A percentile compares a stretch with the other conserved stretches of the same genome.
Conservation (phyloP, 2,888 invertebrate species). For the Macaria notata region DNA sequence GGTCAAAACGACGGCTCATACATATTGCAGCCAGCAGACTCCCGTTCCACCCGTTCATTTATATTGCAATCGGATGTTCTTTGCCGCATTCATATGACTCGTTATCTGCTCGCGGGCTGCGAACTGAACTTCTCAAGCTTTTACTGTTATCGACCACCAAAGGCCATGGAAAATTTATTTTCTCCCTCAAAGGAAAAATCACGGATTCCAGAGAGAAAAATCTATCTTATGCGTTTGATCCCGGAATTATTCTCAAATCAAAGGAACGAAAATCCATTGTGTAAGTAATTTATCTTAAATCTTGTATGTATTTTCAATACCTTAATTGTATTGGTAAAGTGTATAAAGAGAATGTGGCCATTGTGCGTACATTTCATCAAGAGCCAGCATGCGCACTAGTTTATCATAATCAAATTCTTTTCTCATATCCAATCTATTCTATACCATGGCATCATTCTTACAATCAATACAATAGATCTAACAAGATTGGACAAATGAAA, state of each 20-base stretch:
- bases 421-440: slow-evolving; percentile 23
- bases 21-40: slow-evolving; percentile 56
- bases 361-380: background rate
- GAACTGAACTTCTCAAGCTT: slow-evolving; percentile 2
- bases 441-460: slow-evolving; percentile 24
- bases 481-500: slow-evolving; percentile 53
- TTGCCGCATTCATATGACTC: slow-evolving; percentile 45
- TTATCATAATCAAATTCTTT: slow-evolving; percentile 26
- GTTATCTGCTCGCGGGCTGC: slow-evolving; percentile 30
- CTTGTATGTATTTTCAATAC: background rate
- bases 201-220: slow-evolving; percentile 3
- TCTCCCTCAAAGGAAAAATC: slow-evolving; percentile 7
- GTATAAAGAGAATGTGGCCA: background rate
- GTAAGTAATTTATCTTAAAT: background rate
- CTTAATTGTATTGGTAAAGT: background rate
- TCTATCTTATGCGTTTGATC: slow-evolving; percentile 8
- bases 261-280: slow-evolving; percentile 8
- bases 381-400: slow-evolving; percentile 4
- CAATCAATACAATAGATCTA: slow-evolving; percentile 41
- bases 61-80: slow-evolving; percentile 58
- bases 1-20: slow-evolving; percentile 62
- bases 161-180: slow-evolving; percentile 7
- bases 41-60: slow-evolving; percentile 59
- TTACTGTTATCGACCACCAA: slow-evolving; percentile 10
- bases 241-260: slow-evolving; percentile 8